phyloP scores from a whole-genome alignment of 2,113 vertebrate species.

The Columba janthina region DNA sequence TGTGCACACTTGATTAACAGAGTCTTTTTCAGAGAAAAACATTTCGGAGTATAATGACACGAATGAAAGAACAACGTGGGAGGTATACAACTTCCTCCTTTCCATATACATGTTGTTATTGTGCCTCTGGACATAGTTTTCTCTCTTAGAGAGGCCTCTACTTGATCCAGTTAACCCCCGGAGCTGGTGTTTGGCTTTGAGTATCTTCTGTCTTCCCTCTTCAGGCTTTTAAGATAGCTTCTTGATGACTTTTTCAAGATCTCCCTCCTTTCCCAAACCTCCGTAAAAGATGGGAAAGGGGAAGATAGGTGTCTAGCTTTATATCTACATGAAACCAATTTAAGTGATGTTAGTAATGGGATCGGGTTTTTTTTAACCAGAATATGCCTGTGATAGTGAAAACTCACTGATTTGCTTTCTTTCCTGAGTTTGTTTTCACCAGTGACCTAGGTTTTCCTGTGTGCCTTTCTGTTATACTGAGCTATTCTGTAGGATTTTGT shows the following conservation, averaged over 20 bases:
- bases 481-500: background rate
- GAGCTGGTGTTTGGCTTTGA: background rate
- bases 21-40: background rate
- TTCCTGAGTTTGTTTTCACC: background rate
- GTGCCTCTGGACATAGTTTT: background rate
- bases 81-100: background rate
- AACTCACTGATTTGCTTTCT: background rate
- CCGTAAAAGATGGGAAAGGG: background rate
- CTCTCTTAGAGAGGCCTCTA: background rate
- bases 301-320: background rate
- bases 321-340: background rate
- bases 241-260: background rate
- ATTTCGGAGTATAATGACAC: background rate
- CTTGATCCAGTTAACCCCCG: background rate
- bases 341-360: background rate
- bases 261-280: background rate
- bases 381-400: background rate
- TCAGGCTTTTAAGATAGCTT: background rate
- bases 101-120: background rate
- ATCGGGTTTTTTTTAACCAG: background rate
- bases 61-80: background rate
- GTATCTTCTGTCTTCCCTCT: background rate
- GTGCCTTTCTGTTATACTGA: background rate
- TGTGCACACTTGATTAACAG: background rate
- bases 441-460: background rate